Conservation (phyloP, 2,113 vertebrate genomes). For the Zosterops lateralis region DNA sequence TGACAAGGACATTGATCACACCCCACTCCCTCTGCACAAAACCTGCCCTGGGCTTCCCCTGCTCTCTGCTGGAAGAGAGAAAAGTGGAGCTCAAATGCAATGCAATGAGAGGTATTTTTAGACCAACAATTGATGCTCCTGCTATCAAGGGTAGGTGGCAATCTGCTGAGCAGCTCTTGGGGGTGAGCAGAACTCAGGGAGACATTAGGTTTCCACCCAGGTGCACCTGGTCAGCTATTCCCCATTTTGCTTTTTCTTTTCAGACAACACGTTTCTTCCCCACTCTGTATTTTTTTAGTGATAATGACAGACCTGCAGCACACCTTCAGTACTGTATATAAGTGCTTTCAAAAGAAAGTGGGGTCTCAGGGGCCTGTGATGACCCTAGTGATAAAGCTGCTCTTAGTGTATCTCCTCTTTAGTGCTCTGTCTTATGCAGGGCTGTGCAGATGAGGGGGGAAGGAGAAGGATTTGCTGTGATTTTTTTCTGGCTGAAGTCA, state of each 20-base stretch:
- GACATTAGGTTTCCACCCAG: neutral
- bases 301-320: neutral
- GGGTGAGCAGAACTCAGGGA: neutral
- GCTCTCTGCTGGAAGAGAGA: neutral
- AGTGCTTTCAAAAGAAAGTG: neutral
- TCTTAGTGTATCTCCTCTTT: neutral
- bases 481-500: neutral
- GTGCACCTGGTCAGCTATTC: neutral
- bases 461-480: neutral
- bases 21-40: neutral
- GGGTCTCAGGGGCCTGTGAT: neutral
- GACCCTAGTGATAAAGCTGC: neutral
- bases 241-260: neutral
- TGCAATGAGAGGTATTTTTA: neutral
- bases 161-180: slow-evolving; percentile 6
- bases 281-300: neutral
- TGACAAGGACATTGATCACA: neutral
- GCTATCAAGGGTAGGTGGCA: neutral
- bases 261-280: neutral
- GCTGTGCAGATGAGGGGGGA: neutral
- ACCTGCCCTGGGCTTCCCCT: neutral
- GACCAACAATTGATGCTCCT: neutral
- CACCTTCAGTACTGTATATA: neutral
- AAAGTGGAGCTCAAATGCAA: neutral
- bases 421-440: neutral